Evolutionary conservation across 2,797 vertebrate species (phyloP), one percentile per base, ranked within the genome.

Genomic region (Trematomus bernacchii): DNA sequence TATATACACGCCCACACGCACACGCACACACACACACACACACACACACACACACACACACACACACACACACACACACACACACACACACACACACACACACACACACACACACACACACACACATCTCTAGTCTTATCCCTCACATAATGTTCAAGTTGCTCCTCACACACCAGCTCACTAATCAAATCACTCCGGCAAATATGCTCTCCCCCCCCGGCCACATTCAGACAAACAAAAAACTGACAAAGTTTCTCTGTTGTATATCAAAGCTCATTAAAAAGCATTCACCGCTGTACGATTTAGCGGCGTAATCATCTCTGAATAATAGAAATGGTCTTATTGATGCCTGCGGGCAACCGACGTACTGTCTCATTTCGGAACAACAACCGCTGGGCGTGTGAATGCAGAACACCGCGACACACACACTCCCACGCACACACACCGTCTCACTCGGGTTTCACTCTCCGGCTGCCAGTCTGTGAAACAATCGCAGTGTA

Each of bases 211-310:
- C 27, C 42, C 63, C 86, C 59, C 47, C 64, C 58, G 82, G 83
- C 71, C 67, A 67, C 19, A 48, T 71, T 75, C 85, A 73, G 71
- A 86, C 79, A 82, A 82, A 85, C 77, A 85, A 68, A 84, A 72
- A 55, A 72, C 71, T 60, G 84, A 85, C 79, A 87, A 89, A 92
- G 58, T 82, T 90, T 84, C 79, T 59, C 58, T 43, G 69, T 71
- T 84, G 77, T 85, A 77, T 85, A 87, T 87, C 71, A 79, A 75
- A 87, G 80, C 90, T 93, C 89, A 88, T 92, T 91, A 88, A 89
- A 92, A 92, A 76, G 71, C 82, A 77, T 87, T 93, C 88, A 85
- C 79, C 19, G 69, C 74, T 82, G 83, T 79, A 72, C 48, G 61
- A 68, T 85, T 86, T 66, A 52, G 69, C 27, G 61, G 64, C 5